Percentiles rank a stretch among this genome's conserved stretches.
Conservation (phyloP, 2,113 vertebrate genomes). For the Neopipo cinnamomea region DNA sequence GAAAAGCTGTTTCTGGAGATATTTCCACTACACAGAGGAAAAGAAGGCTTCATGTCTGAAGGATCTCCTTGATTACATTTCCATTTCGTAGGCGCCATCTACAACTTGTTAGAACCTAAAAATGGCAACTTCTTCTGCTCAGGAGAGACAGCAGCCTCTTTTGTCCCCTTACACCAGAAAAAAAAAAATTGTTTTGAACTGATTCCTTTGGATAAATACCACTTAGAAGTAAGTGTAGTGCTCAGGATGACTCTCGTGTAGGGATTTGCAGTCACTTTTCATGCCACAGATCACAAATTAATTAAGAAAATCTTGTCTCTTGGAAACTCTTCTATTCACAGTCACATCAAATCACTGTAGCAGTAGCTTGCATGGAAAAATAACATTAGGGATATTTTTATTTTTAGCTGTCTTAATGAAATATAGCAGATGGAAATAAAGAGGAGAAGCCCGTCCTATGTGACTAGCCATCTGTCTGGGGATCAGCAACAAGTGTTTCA, state of each 20-base stretch:
- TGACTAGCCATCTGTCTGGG: constrained; percentile 62
- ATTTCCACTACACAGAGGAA: neutral
- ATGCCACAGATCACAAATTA: constrained; percentile 28
- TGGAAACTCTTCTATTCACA: constrained; percentile 43
- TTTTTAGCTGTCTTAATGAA: constrained; percentile 63
- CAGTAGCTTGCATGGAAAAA: constrained; percentile 46
- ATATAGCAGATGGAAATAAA: constrained; percentile 66
- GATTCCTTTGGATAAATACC: neutral
- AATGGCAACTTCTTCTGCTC: neutral
- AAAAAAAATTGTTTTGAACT: neutral
- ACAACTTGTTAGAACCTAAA: neutral
- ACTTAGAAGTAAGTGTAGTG: neutral
- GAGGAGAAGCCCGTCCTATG: constrained; percentile 30
- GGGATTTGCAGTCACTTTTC: constrained; percentile 4
- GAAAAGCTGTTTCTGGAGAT: neutral
- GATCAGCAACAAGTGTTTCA: constrained; percentile 45
- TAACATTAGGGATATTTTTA: constrained; percentile 52
- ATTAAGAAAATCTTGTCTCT: constrained; percentile 43
- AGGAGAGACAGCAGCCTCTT: neutral
- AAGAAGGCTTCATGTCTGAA: neutral
- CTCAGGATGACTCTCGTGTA: constrained; percentile 2
- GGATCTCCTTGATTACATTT: neutral
- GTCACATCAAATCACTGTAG: neutral
- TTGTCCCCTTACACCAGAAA: neutral
- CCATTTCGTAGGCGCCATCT: neutral